phyloP scores from a whole-genome alignment of 2,113 vertebrate genomes.

The Prionailurus bengalensis region DNA sequence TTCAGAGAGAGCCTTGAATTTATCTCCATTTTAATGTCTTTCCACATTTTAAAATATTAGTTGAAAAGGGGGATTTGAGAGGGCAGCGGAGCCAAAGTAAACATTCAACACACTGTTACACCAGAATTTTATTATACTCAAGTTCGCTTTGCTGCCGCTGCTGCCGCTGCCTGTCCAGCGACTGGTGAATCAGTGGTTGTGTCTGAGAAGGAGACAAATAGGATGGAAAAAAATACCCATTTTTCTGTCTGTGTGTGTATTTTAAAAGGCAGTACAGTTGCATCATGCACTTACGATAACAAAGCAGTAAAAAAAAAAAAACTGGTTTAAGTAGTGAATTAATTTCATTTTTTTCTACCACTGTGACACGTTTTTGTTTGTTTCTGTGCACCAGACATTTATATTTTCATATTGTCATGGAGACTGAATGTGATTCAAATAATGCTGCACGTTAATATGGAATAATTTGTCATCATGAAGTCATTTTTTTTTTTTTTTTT shows the following conservation, averaged over 20 bases:
- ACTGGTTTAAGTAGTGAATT: conserved; percentile 55
- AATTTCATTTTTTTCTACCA: conserved; percentile 47
- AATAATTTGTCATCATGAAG: conserved; percentile 72
- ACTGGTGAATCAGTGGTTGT: conserved; percentile 78
- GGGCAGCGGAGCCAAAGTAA: conserved; percentile 85
- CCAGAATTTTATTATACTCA: conserved; percentile 78
- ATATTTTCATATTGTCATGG: conserved; percentile 82
- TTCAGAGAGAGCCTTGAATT: conserved; percentile 86
- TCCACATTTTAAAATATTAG: conserved; percentile 89
- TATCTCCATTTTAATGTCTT: conserved; percentile 87
- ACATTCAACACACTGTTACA: conserved; percentile 86
- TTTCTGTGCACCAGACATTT: conserved; percentile 64
- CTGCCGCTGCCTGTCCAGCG: conserved; percentile 67
- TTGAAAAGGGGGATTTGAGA: conserved; percentile 87
- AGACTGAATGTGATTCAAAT: conserved; percentile 55
- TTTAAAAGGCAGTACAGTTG: conserved; percentile 57
- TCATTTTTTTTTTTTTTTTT: not conserved
- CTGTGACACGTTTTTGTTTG: not conserved
- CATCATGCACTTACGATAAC: conserved; percentile 64
- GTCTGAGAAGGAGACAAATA: conserved; percentile 81
- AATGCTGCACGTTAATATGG: conserved; percentile 56
- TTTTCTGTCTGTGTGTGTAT: conserved; percentile 71
- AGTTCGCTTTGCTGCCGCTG: conserved; percentile 72
- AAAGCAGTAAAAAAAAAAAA: conserved; percentile 52
- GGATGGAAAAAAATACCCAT: conserved; percentile 72